A percentile compares a stretch with the other conserved stretches of the same genome.
phyloP scores from a whole-genome alignment of 2,888 invertebrate species.

The Xanthia togata region DNA sequence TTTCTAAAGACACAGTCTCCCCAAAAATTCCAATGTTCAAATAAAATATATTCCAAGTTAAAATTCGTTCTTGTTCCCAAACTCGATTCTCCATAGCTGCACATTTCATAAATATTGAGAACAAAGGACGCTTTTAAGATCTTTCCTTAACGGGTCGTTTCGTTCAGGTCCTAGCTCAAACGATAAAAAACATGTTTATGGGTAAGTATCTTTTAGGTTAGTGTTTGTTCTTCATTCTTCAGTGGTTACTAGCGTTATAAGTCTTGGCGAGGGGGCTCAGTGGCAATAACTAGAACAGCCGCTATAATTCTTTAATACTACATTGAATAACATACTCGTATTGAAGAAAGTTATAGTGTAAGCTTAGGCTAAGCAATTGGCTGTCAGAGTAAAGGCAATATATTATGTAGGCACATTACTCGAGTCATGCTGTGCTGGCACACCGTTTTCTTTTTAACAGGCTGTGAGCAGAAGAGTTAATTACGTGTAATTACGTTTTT shows the following conservation, averaged over 20 bases:
- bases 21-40: slow-evolving; percentile 45
- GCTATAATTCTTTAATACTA: slow-evolving; percentile 42
- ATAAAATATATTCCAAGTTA: slow-evolving; percentile 54
- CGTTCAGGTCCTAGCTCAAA: slow-evolving; percentile 52
- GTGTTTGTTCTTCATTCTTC: slow-evolving; percentile 55
- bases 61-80: slow-evolving; percentile 47
- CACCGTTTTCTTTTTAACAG: slow-evolving; percentile 29
- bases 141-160: slow-evolving; percentile 59
- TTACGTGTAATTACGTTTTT: slow-evolving; percentile 16
- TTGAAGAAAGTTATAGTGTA: slow-evolving; percentile 16
- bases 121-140: slow-evolving; percentile 64
- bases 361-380: not conserved
- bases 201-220: slow-evolving; percentile 48
- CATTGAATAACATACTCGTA: slow-evolving; percentile 31
- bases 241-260: slow-evolving; percentile 44
- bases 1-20: slow-evolving; percentile 27
- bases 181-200: slow-evolving; percentile 54
- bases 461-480: slow-evolving; percentile 24
- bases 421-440: slow-evolving; percentile 22
- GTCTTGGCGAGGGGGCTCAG: slow-evolving; percentile 31
- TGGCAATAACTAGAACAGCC: slow-evolving; percentile 31
- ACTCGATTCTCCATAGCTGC: slow-evolving; percentile 52
- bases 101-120: slow-evolving; percentile 63
- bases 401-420: slow-evolving; percentile 22
- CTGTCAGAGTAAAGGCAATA: slow-evolving; percentile 6